A percentile compares a stretch with the other conserved stretches of the same genome.
Evolutionary conservation across 2,888 invertebrate species (phyloP).

Genomic region (Pelosia muscerda): DNA sequence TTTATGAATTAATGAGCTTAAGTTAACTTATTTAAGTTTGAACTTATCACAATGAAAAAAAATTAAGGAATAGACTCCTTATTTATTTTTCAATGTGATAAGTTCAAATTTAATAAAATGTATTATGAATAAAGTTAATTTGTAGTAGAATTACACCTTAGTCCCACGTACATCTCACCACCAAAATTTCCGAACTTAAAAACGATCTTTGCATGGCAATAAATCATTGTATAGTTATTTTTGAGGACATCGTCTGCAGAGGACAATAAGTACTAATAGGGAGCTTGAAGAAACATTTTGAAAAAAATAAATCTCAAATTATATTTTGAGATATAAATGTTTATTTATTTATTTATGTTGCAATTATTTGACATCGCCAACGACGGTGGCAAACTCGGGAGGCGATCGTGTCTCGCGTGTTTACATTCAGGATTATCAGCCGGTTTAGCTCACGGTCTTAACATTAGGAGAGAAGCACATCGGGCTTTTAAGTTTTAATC

Average conservation of each 20-base stretch:
- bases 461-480: slow-evolving; percentile 58
- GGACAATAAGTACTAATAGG: too few species aligned
- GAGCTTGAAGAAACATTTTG: not conserved
- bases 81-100: not conserved
- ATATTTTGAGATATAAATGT: slow-evolving; percentile 26
- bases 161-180: too few species aligned
- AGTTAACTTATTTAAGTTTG: too few species aligned
- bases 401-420: slow-evolving; percentile 86
- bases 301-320: not conserved
- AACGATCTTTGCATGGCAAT: too few species aligned
- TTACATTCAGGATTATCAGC: slow-evolving; percentile 84
- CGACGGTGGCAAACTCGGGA: slow-evolving; percentile 56
- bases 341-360: slow-evolving; percentile 43
- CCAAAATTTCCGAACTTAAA: too few species aligned
- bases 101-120: not conserved
- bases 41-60: too few species aligned
- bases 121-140: too few species aligned
- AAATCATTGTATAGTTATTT: too few species aligned
- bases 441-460: slow-evolving; percentile 79
- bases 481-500: slow-evolving; percentile 13
- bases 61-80: too few species aligned
- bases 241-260: too few species aligned
- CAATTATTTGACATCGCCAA: slow-evolving; percentile 47
- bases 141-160: too few species aligned
- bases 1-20: not conserved